Conservation (phyloP, 2,113 vertebrate species). For the Pseudonaja textilis region DNA sequence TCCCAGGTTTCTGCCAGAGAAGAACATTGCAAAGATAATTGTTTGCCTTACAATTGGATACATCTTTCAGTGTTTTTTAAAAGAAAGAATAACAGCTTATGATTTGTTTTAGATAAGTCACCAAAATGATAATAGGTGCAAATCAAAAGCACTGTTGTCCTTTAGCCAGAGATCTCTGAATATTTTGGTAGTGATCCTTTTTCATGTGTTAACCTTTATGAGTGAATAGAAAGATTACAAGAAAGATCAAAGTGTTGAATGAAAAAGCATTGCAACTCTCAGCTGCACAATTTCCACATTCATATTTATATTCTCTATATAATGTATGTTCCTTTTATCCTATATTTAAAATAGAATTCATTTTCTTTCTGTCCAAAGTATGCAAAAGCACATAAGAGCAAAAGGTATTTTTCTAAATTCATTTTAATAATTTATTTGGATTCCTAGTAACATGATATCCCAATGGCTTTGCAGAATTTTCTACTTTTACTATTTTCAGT, state of each 20-base stretch:
- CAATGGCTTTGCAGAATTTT: neutral
- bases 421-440: neutral
- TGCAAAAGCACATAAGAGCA: neutral
- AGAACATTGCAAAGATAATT: slow-evolving; percentile 48
- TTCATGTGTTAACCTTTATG: slow-evolving; percentile 42
- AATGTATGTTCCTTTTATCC: neutral
- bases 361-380: neutral
- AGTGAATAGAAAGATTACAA: slow-evolving; percentile 31
- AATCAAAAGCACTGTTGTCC: slow-evolving; percentile 35
- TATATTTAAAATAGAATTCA: neutral
- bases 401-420: neutral
- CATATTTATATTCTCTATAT: slow-evolving; percentile 2
- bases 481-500: neutral
- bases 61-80: slow-evolving; percentile 32
- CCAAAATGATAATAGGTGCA: slow-evolving; percentile 42
- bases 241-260: slow-evolving; percentile 45
- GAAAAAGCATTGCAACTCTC: slow-evolving; percentile 29
- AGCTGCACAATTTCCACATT: slow-evolving; percentile 7
- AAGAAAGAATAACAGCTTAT: slow-evolving; percentile 42
- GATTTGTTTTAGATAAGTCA: slow-evolving; percentile 52
- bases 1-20: slow-evolving; percentile 27
- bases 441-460: neutral
- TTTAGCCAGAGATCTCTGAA: slow-evolving; percentile 42
- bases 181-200: slow-evolving; percentile 44
- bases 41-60: neutral